phyloP scores from a whole-genome alignment of 1,140 invertebrate species.

The Aleiodes sp. region DNA sequence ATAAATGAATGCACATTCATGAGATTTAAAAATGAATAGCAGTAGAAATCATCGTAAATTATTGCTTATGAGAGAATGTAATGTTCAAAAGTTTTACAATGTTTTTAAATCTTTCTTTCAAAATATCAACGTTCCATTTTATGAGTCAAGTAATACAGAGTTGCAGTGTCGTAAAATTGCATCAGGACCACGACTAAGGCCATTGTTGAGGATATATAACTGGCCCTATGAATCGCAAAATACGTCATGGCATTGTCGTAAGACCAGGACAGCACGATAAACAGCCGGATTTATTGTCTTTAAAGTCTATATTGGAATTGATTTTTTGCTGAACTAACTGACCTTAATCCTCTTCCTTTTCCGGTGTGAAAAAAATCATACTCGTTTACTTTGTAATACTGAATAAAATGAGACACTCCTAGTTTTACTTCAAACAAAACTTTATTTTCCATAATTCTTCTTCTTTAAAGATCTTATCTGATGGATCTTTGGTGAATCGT shows the following conservation, averaged over 20 bases:
- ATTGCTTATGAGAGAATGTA: background rate
- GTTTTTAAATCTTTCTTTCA: background rate
- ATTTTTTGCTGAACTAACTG: slow-evolving; percentile 26
- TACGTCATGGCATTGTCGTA: slow-evolving; percentile 26
- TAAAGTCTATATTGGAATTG: slow-evolving; percentile 26
- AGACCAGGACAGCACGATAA: slow-evolving; percentile 29
- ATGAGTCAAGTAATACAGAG: background rate
- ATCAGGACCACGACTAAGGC: background rate
- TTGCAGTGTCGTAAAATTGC: slow-evolving; percentile 1
- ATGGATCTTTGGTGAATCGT: no score
- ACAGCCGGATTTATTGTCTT: slow-evolving; percentile 33
- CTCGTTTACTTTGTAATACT: no score
- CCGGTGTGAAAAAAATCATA: background rate
- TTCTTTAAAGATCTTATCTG: no score
- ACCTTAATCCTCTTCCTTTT: slow-evolving; percentile 11
- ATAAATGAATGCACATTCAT: no score
- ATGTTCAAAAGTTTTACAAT: background rate
- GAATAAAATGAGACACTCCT: background rate
- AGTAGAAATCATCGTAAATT: background rate
- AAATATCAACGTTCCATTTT: background rate
- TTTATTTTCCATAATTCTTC: no score
- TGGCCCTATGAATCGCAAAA: slow-evolving; percentile 17
- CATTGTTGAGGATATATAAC: background rate
- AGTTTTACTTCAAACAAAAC: no score
- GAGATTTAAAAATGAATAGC: background rate